Percentiles rank a stretch among this genome's conserved stretches.
phyloP scores from a whole-genome alignment of 2,113 vertebrate species.

The Atractosteus spatula region DNA sequence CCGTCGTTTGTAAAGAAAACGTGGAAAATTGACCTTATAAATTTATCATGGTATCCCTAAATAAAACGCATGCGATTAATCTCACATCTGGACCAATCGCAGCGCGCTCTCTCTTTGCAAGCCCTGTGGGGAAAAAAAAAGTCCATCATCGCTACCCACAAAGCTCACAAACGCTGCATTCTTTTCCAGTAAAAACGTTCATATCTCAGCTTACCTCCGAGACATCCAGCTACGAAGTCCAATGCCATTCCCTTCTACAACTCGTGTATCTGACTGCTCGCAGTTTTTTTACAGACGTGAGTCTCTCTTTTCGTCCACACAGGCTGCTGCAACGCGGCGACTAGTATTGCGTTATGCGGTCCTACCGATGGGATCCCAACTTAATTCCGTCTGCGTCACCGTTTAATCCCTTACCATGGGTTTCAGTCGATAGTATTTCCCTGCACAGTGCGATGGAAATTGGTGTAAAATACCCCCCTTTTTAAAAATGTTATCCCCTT shows the following conservation, averaged over 20 bases:
- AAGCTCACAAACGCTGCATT: too few relatives aligned
- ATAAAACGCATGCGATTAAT: too few relatives aligned
- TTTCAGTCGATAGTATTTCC: not conserved
- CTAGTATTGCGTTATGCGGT: not conserved
- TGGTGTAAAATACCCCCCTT: not conserved
- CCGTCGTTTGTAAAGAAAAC: too few relatives aligned
- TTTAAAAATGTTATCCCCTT: not conserved
- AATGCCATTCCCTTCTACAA: conserved; percentile 57
- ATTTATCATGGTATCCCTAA: too few relatives aligned
- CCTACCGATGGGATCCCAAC: not conserved
- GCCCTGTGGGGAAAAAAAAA: too few relatives aligned
- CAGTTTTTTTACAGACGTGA: not conserved
- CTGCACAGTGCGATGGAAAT: not conserved
- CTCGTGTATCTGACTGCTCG: not conserved
- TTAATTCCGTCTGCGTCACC: not conserved
- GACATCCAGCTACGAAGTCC: conserved; percentile 90
- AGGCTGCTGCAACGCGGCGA: not conserved
- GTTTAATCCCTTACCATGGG: conserved; percentile 14
- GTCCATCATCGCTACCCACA: too few relatives aligned
- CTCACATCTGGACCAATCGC: too few relatives aligned
- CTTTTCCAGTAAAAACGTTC: too few relatives aligned
- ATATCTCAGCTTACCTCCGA: conserved; percentile 71
- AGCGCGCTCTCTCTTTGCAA: too few relatives aligned
- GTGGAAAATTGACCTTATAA: too few relatives aligned
- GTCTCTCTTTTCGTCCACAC: not conserved